These are phyloP conservation scores for Imbricaverruca yamaguchii DNA, from an alignment of 2,888 invertebrate species.

Conservation along the genomic window DNA sequence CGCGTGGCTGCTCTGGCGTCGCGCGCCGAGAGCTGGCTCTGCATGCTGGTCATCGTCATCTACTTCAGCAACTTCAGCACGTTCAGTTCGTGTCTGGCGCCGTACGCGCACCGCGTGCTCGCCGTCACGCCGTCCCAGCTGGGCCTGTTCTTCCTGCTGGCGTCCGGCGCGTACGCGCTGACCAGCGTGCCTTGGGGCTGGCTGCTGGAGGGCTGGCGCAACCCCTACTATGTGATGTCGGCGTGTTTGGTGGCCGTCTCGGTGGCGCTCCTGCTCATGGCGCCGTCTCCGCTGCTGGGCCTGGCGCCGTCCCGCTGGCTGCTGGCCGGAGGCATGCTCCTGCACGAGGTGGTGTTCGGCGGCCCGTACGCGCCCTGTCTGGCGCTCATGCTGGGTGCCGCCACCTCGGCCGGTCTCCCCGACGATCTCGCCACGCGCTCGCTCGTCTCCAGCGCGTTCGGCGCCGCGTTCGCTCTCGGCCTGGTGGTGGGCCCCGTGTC, in stretches of 20 bases:
- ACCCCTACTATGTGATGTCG: neutral
- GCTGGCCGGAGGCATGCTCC: neutral
- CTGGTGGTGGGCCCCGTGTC: neutral
- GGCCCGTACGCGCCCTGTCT: slow-evolving; percentile 4
- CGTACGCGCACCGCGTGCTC: neutral
- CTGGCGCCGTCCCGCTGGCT: neutral
- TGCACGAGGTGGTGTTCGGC: neutral
- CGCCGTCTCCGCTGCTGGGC: neutral
- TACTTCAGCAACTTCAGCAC: neutral
- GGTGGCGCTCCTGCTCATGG: neutral
- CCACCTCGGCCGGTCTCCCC: neutral
- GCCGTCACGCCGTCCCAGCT: neutral
- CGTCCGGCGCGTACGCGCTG: neutral
- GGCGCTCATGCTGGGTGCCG: neutral
- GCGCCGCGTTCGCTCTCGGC: neutral
- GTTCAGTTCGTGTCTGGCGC: neutral
- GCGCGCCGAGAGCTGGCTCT: neutral
- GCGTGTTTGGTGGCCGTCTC: neutral
- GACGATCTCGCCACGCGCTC: neutral
- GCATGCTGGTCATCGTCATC: neutral
- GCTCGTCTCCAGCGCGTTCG: neutral
- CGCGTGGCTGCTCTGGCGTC: neutral
- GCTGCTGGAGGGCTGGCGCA: neutral
- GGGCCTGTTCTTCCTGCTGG: neutral
- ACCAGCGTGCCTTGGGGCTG: neutral